Evolutionary conservation across 1,140 invertebrate species (phyloP), one percentile per base, ranked within the genome.

Genomic region (Drosophila willistoni): DNA sequence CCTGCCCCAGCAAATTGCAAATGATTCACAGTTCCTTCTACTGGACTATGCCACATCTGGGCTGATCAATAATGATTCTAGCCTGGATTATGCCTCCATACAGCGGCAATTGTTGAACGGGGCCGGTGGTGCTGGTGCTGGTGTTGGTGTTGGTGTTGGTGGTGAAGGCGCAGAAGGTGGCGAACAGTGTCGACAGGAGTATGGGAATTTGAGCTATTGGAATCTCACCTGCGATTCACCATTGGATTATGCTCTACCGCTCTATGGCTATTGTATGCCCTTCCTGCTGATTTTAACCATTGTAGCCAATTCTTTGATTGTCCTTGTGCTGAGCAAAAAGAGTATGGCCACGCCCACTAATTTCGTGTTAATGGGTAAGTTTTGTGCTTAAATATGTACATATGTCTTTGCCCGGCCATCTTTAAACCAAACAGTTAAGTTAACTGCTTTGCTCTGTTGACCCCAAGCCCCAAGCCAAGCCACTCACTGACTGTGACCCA

Each of bases 301-400:
- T n/a, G 94, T 98, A 2, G 96, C 97, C 25, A 99, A 99, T 93
- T 97, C 96, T 0, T 93, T 98, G 3, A 97, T 99, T 64, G 95
- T 98, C 2, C 96, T 96, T 14, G 95, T 96, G 1, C 91, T 96
- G n/a, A 95, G 94, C 62, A 95, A 95, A 71, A 93, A 95, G 36
- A 95, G 95, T 78, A 95, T 96, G 95, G 91, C 95, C 29, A 96
- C 97, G 1, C 97, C 98, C 0, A 98, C 98, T 7, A 99, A 99
- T 92, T 95, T 95, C 55, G 98, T 99, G 2, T 92, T 95, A 2
- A 95, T 95, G 94, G 94, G 91, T 92, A 68, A 91, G 91, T 91
- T 14, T 14, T 3, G 1, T 7, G 14, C 19, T 29, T 29, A 29
- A 55, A 7, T 34, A 3, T 42, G 4, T 14, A n/a, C 14, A 2